Evolutionary conservation across 1,140 invertebrate genomes (phyloP).

Genomic region (Homarus americanus): DNA sequence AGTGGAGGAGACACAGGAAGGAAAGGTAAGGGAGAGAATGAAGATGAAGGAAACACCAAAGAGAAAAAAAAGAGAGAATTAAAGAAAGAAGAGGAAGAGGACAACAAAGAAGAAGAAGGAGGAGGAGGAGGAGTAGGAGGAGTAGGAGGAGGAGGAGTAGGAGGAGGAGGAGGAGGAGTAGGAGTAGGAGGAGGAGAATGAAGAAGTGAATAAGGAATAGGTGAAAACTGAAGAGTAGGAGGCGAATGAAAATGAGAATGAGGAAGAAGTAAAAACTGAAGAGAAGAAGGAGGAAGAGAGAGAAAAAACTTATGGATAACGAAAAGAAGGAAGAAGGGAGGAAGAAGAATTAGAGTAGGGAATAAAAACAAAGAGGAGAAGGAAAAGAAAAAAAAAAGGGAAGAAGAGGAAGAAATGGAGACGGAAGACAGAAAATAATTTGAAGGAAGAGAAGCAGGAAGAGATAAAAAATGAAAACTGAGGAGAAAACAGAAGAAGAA

Average conservation of each 20-base stretch:
- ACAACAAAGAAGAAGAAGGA: too few species aligned
- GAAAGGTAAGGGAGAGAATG: neutral
- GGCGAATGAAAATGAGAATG: neutral
- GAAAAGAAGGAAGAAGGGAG: neutral
- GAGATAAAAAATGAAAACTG: too few species aligned
- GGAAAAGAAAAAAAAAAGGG: neutral
- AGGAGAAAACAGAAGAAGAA: neutral
- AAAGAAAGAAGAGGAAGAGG: too few species aligned
- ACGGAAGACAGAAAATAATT: neutral
- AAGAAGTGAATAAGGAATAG: neutral
- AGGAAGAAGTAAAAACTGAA: neutral
- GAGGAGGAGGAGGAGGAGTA: neutral
- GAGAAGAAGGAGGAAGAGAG: neutral
- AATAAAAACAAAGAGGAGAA: neutral
- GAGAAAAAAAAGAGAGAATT: too few species aligned
- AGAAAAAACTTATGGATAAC: neutral
- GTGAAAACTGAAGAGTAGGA: too few species aligned
- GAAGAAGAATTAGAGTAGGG: neutral
- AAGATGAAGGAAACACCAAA: neutral
- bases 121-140: neutral
- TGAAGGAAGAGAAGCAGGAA: neutral
- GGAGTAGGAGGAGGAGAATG: neutral
- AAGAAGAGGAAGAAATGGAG: neutral
- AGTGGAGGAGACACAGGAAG: conserved; percentile 29
- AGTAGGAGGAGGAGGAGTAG: neutral